Evolutionary conservation across 2,888 invertebrate genomes (phyloP).

Genomic region (Eutolmus rufibarbis): DNA sequence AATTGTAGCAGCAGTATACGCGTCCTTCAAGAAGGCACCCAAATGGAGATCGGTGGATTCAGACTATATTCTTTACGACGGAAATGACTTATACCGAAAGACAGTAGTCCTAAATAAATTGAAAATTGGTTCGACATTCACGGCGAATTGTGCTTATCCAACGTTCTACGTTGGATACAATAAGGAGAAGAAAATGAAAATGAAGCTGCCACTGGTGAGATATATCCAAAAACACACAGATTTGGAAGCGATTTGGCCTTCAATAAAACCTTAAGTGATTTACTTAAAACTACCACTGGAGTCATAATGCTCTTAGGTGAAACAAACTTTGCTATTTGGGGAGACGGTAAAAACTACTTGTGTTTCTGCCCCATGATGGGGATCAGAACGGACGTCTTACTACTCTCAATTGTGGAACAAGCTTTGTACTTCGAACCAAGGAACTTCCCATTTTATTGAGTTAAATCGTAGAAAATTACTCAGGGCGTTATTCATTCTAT

Average conservation of each 20-base stretch:
- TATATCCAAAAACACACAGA: background rate
- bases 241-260: background rate
- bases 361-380: constrained; percentile 45
- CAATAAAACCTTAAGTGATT: constrained; percentile 16
- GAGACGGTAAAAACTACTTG: constrained; percentile 30
- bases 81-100: constrained; percentile 47
- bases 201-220: constrained; percentile 16
- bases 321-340: constrained; percentile 49
- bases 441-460: constrained; percentile 6
- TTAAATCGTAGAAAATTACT: background rate
- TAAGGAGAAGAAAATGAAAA: constrained; percentile 44
- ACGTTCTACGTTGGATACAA: constrained; percentile 47
- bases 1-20: constrained; percentile 49
- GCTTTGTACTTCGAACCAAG: background rate
- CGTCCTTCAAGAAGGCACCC: constrained; percentile 31
- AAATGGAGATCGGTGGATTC: constrained; percentile 40
- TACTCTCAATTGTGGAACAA: constrained; percentile 15
- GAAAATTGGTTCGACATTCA: constrained; percentile 43
- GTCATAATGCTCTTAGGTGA: constrained; percentile 45
- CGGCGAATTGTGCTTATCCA: constrained; percentile 49
- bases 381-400: constrained; percentile 37
- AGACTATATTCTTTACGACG: constrained; percentile 47
- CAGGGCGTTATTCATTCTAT: background rate
- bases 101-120: constrained; percentile 44
- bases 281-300: constrained; percentile 44